Conservation (phyloP, 2,113 vertebrate genomes). For the Gambusia affinis region DNA sequence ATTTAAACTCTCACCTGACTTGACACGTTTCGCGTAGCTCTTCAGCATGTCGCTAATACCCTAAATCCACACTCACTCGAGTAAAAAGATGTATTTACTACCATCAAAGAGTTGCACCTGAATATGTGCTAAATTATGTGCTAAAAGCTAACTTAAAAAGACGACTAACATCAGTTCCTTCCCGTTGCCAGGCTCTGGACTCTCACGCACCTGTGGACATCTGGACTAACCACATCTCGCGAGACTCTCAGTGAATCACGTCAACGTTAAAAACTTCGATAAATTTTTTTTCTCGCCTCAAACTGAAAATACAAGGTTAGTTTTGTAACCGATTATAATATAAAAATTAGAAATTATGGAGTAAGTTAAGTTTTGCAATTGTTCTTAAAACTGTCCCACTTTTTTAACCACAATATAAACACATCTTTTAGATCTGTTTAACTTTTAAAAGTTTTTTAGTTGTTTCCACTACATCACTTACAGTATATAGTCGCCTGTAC, state of each 20-base stretch:
- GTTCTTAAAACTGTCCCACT: no score
- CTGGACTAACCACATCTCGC: neutral
- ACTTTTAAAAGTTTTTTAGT: no score
- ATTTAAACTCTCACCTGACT: conserved; percentile 61
- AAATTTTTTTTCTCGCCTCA: neutral
- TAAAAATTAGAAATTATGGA: no score
- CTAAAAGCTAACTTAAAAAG: neutral
- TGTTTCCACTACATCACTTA: no score
- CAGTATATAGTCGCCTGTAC: no score
- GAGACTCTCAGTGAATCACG: neutral
- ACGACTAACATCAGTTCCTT: neutral
- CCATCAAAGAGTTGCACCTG: neutral
- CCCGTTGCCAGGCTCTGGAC: neutral
- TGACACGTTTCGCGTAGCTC: conserved; percentile 70
- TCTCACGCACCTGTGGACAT: neutral
- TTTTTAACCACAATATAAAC: no score
- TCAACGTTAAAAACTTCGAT: neutral
- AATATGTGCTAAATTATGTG: neutral
- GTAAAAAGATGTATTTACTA: neutral
- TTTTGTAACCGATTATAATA: no score
- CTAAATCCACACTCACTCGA: neutral
- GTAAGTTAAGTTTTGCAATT: no score
- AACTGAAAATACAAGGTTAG: no score
- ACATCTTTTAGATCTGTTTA: no score
- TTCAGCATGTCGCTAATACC: conserved; percentile 50